These are phyloP conservation scores for Myotis pilosus DNA, from an alignment of 2,797 vertebrate species.

Conservation along the genomic window DNA sequence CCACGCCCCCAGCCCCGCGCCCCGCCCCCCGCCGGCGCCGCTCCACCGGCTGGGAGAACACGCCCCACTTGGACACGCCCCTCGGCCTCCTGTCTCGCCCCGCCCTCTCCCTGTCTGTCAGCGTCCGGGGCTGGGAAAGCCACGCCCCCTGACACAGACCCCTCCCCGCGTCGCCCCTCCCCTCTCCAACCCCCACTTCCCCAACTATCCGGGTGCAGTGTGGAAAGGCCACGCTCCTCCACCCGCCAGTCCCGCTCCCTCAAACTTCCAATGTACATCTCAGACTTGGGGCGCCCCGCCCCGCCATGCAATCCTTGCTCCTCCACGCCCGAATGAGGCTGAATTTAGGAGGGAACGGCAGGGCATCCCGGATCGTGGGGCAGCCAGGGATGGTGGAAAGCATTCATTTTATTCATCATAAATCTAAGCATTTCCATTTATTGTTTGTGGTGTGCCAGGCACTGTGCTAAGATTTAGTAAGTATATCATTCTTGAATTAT, in stretches of 20 bases:
- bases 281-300: background rate
- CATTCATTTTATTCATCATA: background rate
- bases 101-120: background rate
- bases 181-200: constrained; percentile 32
- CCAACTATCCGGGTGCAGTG: background rate
- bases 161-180: background rate
- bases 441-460: background rate
- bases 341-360: background rate
- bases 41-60: background rate
- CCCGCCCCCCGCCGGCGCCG: constrained; percentile 27
- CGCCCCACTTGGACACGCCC: background rate
- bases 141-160: background rate
- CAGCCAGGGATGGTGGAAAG: background rate
- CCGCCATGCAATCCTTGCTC: background rate
- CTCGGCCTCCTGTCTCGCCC: background rate
- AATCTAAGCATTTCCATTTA: background rate
- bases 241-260: background rate
- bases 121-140: background rate
- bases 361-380: background rate
- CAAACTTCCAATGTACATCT: background rate
- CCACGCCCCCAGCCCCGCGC: constrained; percentile 15
- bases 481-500: background rate
- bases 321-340: background rate
- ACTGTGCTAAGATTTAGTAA: background rate
- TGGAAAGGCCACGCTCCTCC: background rate